Evolutionary conservation across 2,888 invertebrate genomes (phyloP), one percentile per base, ranked within the genome.

Genomic region (Hartigia nigra): DNA sequence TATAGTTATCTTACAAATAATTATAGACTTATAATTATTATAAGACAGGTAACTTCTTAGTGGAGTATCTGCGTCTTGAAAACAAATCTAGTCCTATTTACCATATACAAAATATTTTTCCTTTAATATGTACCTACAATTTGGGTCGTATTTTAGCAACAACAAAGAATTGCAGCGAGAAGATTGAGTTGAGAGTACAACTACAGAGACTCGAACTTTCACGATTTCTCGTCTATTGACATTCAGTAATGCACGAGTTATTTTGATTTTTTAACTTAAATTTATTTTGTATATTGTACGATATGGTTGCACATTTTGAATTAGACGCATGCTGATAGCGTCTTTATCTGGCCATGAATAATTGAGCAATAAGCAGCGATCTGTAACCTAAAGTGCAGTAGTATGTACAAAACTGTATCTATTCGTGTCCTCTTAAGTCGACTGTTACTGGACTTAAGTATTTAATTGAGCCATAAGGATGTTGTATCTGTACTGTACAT

Each of bases 41-140:
- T 39, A 39, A 1, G 23, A 39, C 39, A 23, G 39, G 23, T 12
- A 12, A 14, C 39, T 39, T 39, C 39, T 5, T 5, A 39, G 14
- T 23, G 39, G 39, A 39, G 84, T 88, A 85, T 88, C 87, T 87
- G 81, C 87, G 86, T 88, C 86, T 88, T 87, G 84, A 79, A 83
- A 86, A 81, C 84, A 82, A 82, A 85, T 84, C 86, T 85, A 84
- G 86, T 87, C 84, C 85, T 86, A 81, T 83, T 76, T 85, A 83
- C 86, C 82, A 86, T 83, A 84, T 84, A 81, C 76, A 81, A 80
- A 83, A 84, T 39, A 2, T 23, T 39, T 39, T 39, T 39, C n/a
- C 23, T 39, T 39, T 1, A 39, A 39, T 39, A 14, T 23, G 39
- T 39, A 39, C 5, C 23, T 14, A 5, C 23, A 39, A 14, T 39